phyloP scores from a whole-genome alignment of 1,140 invertebrate genomes.

The Scylla paramamosain region DNA sequence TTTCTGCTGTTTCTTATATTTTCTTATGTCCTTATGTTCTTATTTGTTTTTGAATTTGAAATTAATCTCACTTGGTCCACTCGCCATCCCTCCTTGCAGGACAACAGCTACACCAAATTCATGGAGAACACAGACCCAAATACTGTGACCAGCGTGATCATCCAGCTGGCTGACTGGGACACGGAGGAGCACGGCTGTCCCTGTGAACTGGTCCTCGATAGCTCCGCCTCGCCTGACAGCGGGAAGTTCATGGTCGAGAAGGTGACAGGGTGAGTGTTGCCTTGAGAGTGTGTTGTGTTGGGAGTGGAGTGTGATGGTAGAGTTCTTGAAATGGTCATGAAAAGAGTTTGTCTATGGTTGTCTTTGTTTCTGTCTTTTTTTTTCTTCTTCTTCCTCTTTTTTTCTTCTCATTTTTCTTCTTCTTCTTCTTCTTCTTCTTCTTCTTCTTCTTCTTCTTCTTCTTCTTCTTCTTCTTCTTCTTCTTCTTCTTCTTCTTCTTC shows the following conservation, averaged over 20 bases:
- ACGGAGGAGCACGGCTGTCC: slow-evolving; percentile 89
- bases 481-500: neutral
- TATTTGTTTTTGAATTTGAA: no score
- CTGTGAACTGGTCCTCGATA: slow-evolving; percentile 87
- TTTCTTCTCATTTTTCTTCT: neutral
- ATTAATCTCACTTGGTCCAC: no score
- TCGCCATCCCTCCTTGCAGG: slow-evolving; percentile 27
- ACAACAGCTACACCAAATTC: slow-evolving; percentile 70
- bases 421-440: neutral
- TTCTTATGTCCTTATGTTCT: no score
- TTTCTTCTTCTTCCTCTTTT: no score
- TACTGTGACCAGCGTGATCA: slow-evolving; percentile 37
- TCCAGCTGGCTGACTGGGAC: slow-evolving; percentile 71
- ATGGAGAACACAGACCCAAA: slow-evolving; percentile 68
- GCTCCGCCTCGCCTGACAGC: slow-evolving; percentile 84
- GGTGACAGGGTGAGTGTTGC: slow-evolving; percentile 5
- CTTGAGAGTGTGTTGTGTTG: neutral
- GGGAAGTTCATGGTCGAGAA: slow-evolving; percentile 85
- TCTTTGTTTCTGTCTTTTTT: no score
- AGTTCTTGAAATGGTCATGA: neutral
- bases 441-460: neutral
- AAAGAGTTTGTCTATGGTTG: neutral
- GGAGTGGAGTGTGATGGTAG: neutral
- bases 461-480: neutral
- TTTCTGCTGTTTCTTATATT: no score